These are phyloP conservation scores for Brassicogethes aeneus DNA, from an alignment of 2,888 invertebrate species.

Conservation along the genomic window DNA sequence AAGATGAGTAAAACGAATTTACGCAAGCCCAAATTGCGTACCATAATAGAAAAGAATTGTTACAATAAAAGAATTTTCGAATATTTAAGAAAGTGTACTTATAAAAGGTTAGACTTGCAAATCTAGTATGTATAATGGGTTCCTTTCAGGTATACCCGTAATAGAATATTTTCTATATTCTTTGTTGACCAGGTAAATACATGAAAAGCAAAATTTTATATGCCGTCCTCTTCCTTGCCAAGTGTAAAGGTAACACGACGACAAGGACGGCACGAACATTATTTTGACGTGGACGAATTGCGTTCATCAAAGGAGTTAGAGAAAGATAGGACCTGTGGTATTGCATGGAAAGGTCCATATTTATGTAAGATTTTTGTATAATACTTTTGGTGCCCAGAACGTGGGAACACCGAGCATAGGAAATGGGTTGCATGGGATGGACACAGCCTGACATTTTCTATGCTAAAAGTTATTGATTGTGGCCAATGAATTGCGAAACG, in stretches of 20 bases:
- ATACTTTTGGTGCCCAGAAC: constrained; percentile 13
- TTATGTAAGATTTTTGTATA: constrained; percentile 24
- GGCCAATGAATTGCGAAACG: constrained; percentile 15
- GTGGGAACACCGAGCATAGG: constrained; percentile 18
- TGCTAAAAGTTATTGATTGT: constrained; percentile 19
- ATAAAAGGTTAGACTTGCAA: constrained; percentile 25
- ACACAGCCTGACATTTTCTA: constrained; percentile 16
- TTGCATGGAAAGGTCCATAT: constrained; percentile 14
- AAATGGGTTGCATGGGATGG: constrained; percentile 19
- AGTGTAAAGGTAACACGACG: not conserved
- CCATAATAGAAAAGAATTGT: not conserved
- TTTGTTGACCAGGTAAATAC: constrained; percentile 19
- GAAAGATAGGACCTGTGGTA: not conserved
- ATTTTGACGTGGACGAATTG: not conserved
- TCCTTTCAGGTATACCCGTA: constrained; percentile 10
- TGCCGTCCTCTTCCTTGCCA: constrained; percentile 1
- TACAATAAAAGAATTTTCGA: not conserved
- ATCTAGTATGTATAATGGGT: constrained; percentile 2
- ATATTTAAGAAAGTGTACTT: constrained; percentile 1
- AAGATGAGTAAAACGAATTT: constrained; percentile 1
- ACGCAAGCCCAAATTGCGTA: constrained; percentile 1
- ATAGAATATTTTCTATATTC: constrained; percentile 16
- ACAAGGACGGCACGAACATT: not conserved
- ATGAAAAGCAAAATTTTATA: constrained; percentile 15
- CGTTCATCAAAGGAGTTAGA: not conserved